These are phyloP conservation scores for Andrena marginata DNA, from an alignment of 2,888 invertebrate species.

Conservation along the genomic window DNA sequence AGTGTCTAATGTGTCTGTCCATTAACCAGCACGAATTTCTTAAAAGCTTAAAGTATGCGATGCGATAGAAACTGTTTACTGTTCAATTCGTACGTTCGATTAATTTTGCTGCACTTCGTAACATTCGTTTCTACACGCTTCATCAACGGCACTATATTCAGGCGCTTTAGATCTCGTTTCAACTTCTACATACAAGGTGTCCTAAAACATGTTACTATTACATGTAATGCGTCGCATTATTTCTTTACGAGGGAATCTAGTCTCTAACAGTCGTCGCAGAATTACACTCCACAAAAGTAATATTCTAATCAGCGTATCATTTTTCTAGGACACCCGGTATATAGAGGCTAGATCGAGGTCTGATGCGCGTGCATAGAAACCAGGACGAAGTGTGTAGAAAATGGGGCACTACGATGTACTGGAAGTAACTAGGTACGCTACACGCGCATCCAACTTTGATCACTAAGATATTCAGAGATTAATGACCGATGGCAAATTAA, in stretches of 20 bases:
- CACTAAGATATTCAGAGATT: neutral
- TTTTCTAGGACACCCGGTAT: slow-evolving; percentile 53
- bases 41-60: neutral
- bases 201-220: slow-evolving; percentile 19
- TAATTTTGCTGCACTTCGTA: neutral
- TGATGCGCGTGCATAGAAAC: slow-evolving; percentile 52
- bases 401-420: slow-evolving; percentile 27
- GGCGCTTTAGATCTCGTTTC: slow-evolving; percentile 13
- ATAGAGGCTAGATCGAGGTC: slow-evolving; percentile 51
- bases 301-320: slow-evolving; percentile 43
- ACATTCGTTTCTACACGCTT: slow-evolving; percentile 1
- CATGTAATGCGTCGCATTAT: slow-evolving; percentile 1
- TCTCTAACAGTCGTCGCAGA: neutral
- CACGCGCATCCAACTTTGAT: slow-evolving; percentile 57
- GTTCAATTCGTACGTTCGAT: neutral
- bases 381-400: slow-evolving; percentile 41
- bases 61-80: neutral
- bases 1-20: slow-evolving; percentile 31
- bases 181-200: slow-evolving; percentile 46
- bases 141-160: neutral
- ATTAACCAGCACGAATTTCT: neutral
- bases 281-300: neutral
- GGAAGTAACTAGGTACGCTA: slow-evolving; percentile 48
- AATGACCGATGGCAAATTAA: neutral
- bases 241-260: neutral